phyloP scores from a whole-genome alignment of 2,888 invertebrate species.

The Fissipunctia ypsillon region DNA sequence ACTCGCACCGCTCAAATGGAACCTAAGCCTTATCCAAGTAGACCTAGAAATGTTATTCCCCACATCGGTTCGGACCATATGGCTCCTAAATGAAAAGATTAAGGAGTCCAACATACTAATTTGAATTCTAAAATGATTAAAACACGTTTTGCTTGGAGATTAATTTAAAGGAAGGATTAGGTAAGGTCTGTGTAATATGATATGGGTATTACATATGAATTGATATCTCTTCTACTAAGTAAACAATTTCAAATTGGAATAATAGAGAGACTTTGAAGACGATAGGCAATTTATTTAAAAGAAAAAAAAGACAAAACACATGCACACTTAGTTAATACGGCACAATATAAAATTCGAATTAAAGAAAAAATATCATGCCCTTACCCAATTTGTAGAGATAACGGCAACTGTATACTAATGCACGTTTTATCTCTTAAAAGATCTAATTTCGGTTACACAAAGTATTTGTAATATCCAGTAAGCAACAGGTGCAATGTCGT shows the following conservation, averaged over 20 bases:
- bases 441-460: not conserved
- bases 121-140: conserved; percentile 76
- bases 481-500: conserved; percentile 2
- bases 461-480: not conserved
- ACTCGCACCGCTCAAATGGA: not conserved
- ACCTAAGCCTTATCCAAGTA: not conserved
- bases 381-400: not conserved
- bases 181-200: conserved; percentile 11
- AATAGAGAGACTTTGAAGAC: not conserved
- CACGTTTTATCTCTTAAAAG: not conserved
- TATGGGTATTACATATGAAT: conserved; percentile 4
- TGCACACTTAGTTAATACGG: not conserved
- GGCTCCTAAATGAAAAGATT: conserved; percentile 83
- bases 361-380: not conserved
- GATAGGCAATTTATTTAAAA: not conserved
- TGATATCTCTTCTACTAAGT: not conserved
- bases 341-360: too few relatives aligned
- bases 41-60: conserved; percentile 69
- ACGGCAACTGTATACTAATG: too few relatives aligned
- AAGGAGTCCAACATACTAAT: conserved; percentile 76
- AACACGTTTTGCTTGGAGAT: conserved; percentile 68
- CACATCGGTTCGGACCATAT: conserved; percentile 43
- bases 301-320: not conserved
- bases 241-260: conserved; percentile 1
- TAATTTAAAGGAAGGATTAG: conserved; percentile 43